Evolutionary conservation across 1,140 invertebrate genomes (phyloP).

Genomic region (Brachionus sp.): DNA sequence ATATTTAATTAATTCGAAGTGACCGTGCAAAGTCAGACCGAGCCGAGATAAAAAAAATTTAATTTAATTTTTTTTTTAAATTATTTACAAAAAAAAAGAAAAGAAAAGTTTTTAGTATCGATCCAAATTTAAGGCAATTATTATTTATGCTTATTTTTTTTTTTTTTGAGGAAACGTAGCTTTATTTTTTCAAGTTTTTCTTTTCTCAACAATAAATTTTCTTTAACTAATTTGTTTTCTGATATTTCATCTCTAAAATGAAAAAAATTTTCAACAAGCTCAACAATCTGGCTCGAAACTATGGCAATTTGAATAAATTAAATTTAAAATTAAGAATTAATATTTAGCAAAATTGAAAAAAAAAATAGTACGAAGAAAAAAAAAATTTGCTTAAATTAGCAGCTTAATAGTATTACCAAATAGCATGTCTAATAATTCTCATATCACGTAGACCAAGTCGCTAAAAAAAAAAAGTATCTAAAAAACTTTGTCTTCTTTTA

Average conservation of each 20-base stretch:
- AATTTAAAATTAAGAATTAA: slow-evolving; percentile 23
- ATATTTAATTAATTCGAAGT: slow-evolving; percentile 10
- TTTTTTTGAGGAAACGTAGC: not conserved
- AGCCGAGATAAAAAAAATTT: not conserved
- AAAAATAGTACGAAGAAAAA: not conserved
- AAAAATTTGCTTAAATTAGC: not conserved
- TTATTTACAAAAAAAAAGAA: no score
- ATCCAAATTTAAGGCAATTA: not conserved
- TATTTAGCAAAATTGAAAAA: not conserved
- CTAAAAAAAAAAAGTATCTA: not conserved
- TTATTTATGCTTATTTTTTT: not conserved
- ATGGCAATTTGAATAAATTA: slow-evolving; percentile 28
- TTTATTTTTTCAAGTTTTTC: slow-evolving; percentile 1
- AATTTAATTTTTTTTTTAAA: no score
- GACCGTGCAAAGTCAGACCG: not conserved
- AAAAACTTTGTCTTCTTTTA: not conserved
- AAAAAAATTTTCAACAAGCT: not conserved
- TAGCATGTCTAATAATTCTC: not conserved
- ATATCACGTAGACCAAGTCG: not conserved
- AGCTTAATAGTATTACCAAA: not conserved
- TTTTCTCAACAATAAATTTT: not conserved
- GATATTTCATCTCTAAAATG: not conserved
- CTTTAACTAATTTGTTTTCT: not conserved
- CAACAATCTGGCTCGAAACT: slow-evolving; percentile 13
- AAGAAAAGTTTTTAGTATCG: not conserved